Conservation (phyloP, 1,140 invertebrate species). For the Streblospio benedicti region DNA sequence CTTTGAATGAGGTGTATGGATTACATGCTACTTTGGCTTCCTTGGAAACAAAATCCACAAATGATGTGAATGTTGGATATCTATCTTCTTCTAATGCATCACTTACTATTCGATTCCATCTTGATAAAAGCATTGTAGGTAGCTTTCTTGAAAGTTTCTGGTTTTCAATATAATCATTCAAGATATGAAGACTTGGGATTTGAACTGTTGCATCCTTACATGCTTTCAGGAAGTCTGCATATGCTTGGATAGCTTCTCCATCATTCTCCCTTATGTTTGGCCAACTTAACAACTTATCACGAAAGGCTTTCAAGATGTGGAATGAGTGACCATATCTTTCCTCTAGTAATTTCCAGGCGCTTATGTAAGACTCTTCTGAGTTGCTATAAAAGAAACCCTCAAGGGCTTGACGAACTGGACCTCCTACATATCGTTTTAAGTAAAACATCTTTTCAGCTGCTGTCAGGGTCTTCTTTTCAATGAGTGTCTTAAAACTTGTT, state of each 20-base stretch:
- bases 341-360: background rate
- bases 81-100: slow-evolving; percentile 4
- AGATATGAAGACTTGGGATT: slow-evolving; percentile 11
- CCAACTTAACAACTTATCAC: slow-evolving; percentile 2
- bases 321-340: background rate
- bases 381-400: slow-evolving; percentile 2
- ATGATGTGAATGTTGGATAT: slow-evolving; percentile 18
- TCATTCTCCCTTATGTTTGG: slow-evolving; percentile 15
- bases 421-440: slow-evolving; percentile 6
- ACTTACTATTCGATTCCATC: slow-evolving; percentile 19
- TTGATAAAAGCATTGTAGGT: slow-evolving; percentile 20
- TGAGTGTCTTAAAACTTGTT: slow-evolving; percentile 3
- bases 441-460: slow-evolving; percentile 1
- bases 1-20: too few relatives aligned
- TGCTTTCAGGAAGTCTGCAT: slow-evolving; percentile 22
- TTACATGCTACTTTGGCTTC: slow-evolving; percentile 23
- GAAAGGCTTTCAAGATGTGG: slow-evolving; percentile 6
- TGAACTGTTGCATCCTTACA: slow-evolving; percentile 17
- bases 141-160: slow-evolving; percentile 20
- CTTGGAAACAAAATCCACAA: slow-evolving; percentile 18
- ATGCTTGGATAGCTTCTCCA: slow-evolving; percentile 9
- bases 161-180: slow-evolving; percentile 24
- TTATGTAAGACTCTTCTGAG: too few relatives aligned
- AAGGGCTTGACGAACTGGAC: background rate
- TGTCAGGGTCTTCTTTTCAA: background rate